Base-by-base conservation (phyloP, 1,140 invertebrate species). In the Bombus consobrinus region DNA sequence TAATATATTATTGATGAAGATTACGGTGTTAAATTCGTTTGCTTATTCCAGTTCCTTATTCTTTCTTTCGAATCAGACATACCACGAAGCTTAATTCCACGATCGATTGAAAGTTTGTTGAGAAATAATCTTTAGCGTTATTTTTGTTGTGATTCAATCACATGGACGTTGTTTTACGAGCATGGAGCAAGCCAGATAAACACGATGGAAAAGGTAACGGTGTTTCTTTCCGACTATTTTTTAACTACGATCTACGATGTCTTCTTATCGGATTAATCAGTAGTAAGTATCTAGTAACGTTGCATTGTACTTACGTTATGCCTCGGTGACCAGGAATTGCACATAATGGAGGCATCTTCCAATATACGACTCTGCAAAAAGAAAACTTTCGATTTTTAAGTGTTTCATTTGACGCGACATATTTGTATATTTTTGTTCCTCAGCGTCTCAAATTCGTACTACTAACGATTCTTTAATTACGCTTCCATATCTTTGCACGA, bases 261-360 rank as follows among this genome's bases (percentile, higher is more conserved):
- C 47, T 8, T 53, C 47, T 53, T 22, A 2, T 53, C 5, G 0
- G 18, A 53, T 8, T n/a, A n/a, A 62, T 43, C 43, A 1, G 1
- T 13, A 43, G 57, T 32, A 62, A 43, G 6, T 53, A 53, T 75
- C 3, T 22, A 32, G 10, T 73, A 41, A 77, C 68, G 77, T 22
- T 47, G 8, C 41, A 18, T 1, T 34, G 37, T 90, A 98, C 97
- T 97, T 96, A 98, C 97, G 95, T 98, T 98, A 95, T 98, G 97
- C 94, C 97, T 96, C 88, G 97, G 97, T 93, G 97, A 98, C 97
- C 97, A 98, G 64, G 97, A 97, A 96, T 98, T 98, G 96, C 97
- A 98, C 97, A 98, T 97, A 93, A 98, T 97, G 90, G 97, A 98
- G 85, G 97, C 97, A 96, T 98, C 97, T 95, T 98, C 97, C 95